Percentiles rank a stretch among this genome's conserved stretches.
Conservation (phyloP, 23 tunicate genomes). For the Halocynthia roretzi region DNA sequence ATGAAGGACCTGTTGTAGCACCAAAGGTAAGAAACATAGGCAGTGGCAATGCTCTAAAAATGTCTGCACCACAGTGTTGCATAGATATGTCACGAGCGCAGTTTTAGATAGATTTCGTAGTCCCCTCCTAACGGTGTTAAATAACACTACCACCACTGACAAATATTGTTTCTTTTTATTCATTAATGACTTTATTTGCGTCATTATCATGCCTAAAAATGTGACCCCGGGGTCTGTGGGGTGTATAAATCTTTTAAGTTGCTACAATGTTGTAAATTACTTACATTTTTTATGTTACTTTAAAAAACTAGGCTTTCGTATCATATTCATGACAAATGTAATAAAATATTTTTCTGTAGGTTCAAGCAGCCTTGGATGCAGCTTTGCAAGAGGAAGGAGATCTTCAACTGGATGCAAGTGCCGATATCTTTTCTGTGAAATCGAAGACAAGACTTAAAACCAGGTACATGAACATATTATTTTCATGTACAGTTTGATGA, state of each 20-base stretch:
- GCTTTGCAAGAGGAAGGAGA: slow-evolving; percentile 93
- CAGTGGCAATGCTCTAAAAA: too few relatives aligned
- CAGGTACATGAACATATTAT: not conserved
- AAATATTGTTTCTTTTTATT: not conserved
- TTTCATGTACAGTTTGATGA: too few relatives aligned
- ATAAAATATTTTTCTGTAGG: slow-evolving; percentile 23
- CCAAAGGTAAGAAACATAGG: slow-evolving; percentile 48
- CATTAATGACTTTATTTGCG: not conserved
- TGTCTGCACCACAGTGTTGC: too few relatives aligned
- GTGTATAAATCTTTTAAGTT: too few relatives aligned
- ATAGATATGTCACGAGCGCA: too few relatives aligned
- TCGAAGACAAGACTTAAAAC: slow-evolving; percentile 15
- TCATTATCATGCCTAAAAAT: not conserved
- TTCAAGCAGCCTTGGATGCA: slow-evolving; percentile 90
- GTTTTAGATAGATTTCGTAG: too few relatives aligned
- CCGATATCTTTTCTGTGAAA: slow-evolving; percentile 45
- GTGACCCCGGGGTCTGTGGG: too few relatives aligned
- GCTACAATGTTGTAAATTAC: too few relatives aligned
- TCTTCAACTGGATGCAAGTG: slow-evolving; percentile 71
- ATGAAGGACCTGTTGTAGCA: slow-evolving; percentile 80
- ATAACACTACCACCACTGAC: not conserved
- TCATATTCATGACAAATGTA: too few relatives aligned
- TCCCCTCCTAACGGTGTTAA: not conserved
- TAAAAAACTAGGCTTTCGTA: too few relatives aligned
- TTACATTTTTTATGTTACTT: too few relatives aligned